Base-by-base conservation (phyloP, 1,140 invertebrate species). In the Radopholus similis region DNA sequence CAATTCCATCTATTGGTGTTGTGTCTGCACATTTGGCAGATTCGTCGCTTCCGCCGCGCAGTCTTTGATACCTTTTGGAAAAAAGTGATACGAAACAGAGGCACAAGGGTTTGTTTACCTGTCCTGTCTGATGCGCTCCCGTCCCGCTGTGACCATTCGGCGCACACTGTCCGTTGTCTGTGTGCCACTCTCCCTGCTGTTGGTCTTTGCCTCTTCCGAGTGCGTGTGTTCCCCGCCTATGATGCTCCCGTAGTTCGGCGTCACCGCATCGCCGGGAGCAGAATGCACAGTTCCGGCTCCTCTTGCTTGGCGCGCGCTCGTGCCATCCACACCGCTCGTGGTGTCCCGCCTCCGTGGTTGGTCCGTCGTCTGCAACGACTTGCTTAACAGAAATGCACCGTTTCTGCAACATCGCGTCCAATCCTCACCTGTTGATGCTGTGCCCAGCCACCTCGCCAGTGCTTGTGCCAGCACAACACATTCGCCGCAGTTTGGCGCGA, bases 391-490 rank as follows among this genome's bases (percentile, higher is more conserved):
- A 21, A 34, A 38, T 13, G 34, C 28, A 40, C 11, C 1, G 38
- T 13, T 11, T 18, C 38, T 13, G 18, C n/a, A 11, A 40, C 38
- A 13, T 42, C 11, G 38, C 11, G 11, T 42, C n/a, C 38, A 6
- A 44, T n/a, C 28, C 9, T 59, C 5, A 42, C 11, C 28, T 23
- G 38, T 38, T 15, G 35, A 15, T 60, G 28, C 18, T 32, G 5
- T 8, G 13, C 38, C 23, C n/a, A 21, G 30, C 30, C n/a, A n/a
- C 37, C 40, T 60, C 44, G 18, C 30, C 30, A 54, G 18, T 54
- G n/a, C 28, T 60, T 60, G 57, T 21, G 57, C 57, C 57, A 60
- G 30, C 57, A 60, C n/a, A n/a, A 60, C 32, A 60, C 9, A 42
- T 13, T 23, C n/a, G 23, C n/a, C 34, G 28, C 11, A 60, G 5